Evolutionary conservation across 2,797 vertebrate species (phyloP), one percentile per base, ranked within the genome.

Genomic region (Vultur gryphus): DNA sequence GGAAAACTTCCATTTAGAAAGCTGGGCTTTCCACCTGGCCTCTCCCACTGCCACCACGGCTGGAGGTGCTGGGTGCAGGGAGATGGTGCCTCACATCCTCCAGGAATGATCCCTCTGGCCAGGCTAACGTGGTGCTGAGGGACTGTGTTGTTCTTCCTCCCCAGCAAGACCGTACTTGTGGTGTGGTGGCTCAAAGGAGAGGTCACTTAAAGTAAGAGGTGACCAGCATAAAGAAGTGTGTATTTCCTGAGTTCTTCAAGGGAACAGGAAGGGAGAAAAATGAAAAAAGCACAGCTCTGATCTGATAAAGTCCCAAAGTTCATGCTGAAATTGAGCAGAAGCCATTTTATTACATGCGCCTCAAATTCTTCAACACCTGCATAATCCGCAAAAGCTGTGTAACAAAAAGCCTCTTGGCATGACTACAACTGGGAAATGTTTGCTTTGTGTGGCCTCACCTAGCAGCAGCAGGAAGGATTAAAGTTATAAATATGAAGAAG

Each of bases 381-480:
- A 44, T 87, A 94, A 93, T 95, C 90, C 5, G 0, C 1, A 1
- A 70, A 84, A 88, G 43, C 80, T 84, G 43, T 39, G 57, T 66
- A 90, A 84, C 0, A 0, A 76, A 95, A 95, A 84, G 51, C 69
- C 33, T 94, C 77, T 89, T 95, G 64, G 80, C 80, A 70, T 69
- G 48, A 57, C 49, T 87, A 66, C 73, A 57, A 11, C 15, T 89
- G 62, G 64, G 66, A 87, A 88, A 86, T 82, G 41, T 84, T 95
- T 84, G n/a, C 49, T 84, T 91, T 94, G 57, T 55, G 70, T 84
- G 41, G 70, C 52, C 81, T 93, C 49, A 46, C 15, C 65, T 70
- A 73, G 87, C 55, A 91, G 78, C 48, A 84, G 31, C 55, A 83
- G 67, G 67, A 89, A 82, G 77, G 73, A 94, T 95, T 96, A 84